Evolutionary conservation across 2,797 vertebrate species (phyloP).

Genomic region (Cuculus canorus): DNA sequence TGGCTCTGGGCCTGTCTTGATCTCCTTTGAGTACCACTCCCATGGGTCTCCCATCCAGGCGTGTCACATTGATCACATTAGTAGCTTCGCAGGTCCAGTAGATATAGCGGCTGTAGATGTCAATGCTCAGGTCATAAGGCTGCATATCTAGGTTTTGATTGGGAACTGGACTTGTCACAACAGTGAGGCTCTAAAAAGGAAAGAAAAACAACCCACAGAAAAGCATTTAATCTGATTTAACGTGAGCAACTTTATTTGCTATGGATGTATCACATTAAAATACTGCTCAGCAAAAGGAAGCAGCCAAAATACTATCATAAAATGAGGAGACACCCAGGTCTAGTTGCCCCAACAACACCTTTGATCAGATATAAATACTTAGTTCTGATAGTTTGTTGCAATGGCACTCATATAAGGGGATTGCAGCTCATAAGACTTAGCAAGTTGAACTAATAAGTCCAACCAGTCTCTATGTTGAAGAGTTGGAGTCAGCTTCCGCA

Average conservation of each 20-base stretch:
- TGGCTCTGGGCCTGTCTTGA: slow-evolving; percentile 91
- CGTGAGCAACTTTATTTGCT: neutral
- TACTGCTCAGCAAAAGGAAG: neutral
- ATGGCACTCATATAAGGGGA: neutral
- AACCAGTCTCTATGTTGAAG: neutral
- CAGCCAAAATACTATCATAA: neutral
- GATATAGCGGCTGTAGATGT: slow-evolving; percentile 97
- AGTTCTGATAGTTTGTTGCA: neutral
- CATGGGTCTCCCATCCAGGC: slow-evolving; percentile 87
- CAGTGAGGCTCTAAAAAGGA: slow-evolving; percentile 85
- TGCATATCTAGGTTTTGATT: slow-evolving; percentile 89
- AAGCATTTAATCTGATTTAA: neutral
- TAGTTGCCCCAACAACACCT: neutral
- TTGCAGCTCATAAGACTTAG: neutral
- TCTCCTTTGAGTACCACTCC: slow-evolving; percentile 94
- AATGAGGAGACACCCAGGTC: neutral
- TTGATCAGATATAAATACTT: neutral
- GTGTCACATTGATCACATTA: slow-evolving; percentile 95
- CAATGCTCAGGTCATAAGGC: slow-evolving; percentile 95
- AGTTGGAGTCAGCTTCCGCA: neutral
- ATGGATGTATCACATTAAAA: neutral
- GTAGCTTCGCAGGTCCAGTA: slow-evolving; percentile 98
- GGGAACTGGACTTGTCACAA: slow-evolving; percentile 85
- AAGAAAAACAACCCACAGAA: neutral
- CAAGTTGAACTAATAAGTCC: neutral